phyloP scores from a whole-genome alignment of 2,113 vertebrate genomes.

The Promerops cafer region DNA sequence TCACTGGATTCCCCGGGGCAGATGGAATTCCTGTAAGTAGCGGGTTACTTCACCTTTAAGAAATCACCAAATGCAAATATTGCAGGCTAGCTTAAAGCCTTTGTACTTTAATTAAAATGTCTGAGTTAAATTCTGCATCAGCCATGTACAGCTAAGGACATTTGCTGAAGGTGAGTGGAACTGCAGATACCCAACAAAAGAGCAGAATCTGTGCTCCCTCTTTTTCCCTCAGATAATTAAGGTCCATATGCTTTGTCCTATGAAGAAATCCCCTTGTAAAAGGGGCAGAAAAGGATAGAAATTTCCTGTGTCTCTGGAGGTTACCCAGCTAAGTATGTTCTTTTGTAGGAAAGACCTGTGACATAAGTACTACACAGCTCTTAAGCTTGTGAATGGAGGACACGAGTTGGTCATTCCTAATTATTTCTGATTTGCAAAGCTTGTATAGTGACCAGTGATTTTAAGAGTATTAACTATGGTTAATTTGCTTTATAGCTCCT shows the following conservation, averaged over 20 bases:
- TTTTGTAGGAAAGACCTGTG: background rate
- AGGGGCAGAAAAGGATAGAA: background rate
- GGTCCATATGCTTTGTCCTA: background rate
- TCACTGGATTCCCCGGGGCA: conserved; percentile 88
- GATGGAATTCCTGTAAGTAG: conserved; percentile 92
- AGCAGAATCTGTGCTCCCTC: background rate
- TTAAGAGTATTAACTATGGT: background rate
- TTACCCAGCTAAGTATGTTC: background rate
- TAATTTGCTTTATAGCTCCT: background rate
- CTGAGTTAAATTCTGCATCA: background rate
- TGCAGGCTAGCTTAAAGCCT: background rate
- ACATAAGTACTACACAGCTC: background rate
- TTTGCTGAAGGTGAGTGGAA: background rate
- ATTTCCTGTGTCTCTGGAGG: background rate
- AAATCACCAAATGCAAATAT: background rate
- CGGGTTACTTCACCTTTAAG: background rate
- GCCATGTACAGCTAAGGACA: background rate
- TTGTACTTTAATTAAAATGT: conserved; percentile 17
- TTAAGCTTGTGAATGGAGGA: background rate
- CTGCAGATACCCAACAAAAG: background rate
- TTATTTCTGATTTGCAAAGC: background rate
- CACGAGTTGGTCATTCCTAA: background rate
- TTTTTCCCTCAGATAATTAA: background rate
- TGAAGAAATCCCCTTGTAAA: background rate
- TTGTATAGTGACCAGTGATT: background rate